Evolutionary conservation across 2,888 invertebrate genomes (phyloP), one percentile per base, ranked within the genome.

Genomic region (Cosmia pyralina): DNA sequence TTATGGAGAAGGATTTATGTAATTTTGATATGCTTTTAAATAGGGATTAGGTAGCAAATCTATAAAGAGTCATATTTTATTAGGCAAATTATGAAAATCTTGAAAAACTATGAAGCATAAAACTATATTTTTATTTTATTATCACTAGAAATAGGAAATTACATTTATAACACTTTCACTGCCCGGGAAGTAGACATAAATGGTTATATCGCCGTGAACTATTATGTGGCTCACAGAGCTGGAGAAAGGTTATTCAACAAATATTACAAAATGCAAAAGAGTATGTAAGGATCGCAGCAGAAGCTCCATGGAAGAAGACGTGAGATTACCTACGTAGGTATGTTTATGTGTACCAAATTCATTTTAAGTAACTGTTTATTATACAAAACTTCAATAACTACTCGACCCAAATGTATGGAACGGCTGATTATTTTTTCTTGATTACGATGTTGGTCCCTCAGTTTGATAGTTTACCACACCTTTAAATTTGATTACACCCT

Each of bases 11-110:
- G 44, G 76, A 74, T 85, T 79, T 1, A 28, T 38, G 34, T 57
- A 74, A 50, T 66, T 77, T 84, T 81, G 75, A 81, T 62, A 60
- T 13, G 67, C 46, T 82, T 75, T 82, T 77, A 69, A 77, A 76
- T 38, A 66, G 34, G 55, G 38, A 69, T 77, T 72, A 55, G 22
- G 63, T 58, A 82, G 46, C 17, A 8, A 7, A 77, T 41, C 15
- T 41, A 5, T 28, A n/a, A 41, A n/a, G n/a, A 76, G 7, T 50
- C 4, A 1, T 7, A 13, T 55, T 52, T 58, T 62, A 53, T 46
- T 48, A 53, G 1, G 15, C n/a, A 10, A 38, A 50, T 34, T 19
- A n/a, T 34, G 19, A 44, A 81, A 48, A 62, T 34, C 13, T 46
- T 44, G 8, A 5, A n/a, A 64, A n/a, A n/a, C 0, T 34, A 46